Evolutionary conservation across 2,888 invertebrate species (phyloP).

Genomic region (Neria commutata): DNA sequence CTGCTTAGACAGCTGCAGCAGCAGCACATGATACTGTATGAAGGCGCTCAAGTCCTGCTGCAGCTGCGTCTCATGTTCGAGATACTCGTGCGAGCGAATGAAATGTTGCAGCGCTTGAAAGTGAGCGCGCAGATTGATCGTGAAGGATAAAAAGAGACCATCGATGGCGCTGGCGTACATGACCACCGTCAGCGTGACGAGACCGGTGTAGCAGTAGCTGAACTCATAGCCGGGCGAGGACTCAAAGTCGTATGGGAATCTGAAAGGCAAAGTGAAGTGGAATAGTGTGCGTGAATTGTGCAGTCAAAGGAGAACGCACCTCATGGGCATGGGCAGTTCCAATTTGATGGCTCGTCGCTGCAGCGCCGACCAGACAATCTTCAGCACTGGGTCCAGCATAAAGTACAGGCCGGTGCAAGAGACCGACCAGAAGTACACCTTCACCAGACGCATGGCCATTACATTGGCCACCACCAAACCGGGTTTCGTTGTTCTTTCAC

Average conservation of each 20-base stretch:
- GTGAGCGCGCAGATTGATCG: conserved; percentile 51
- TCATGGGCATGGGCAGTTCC: conserved; percentile 57
- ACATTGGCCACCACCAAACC: conserved; percentile 41
- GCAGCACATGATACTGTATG: conserved; percentile 45
- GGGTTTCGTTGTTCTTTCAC: conserved; percentile 26
- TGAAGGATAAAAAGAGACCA: conserved; percentile 53
- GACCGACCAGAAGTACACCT: conserved; percentile 45
- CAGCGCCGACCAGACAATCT: conserved; percentile 36
- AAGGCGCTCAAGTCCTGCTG: conserved; percentile 35
- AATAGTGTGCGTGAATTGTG: neutral
- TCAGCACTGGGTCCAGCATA: conserved; percentile 48
- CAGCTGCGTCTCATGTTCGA: conserved; percentile 21
- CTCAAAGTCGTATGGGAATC: conserved; percentile 50
- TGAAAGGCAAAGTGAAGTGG: conserved; percentile 20
- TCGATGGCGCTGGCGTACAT: conserved; percentile 50
- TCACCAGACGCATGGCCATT: conserved; percentile 38
- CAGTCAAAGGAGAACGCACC: conserved; percentile 34
- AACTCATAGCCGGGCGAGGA: conserved; percentile 48
- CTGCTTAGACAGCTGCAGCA: conserved; percentile 42
- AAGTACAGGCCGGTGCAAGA: conserved; percentile 51
- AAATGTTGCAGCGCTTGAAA: conserved; percentile 47
- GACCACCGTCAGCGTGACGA: conserved; percentile 45
- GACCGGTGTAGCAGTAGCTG: conserved; percentile 43
- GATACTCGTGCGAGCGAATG: conserved; percentile 31
- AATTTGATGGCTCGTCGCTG: conserved; percentile 25